Conservation (phyloP, 2,888 invertebrate genomes). For the Beris chalybata region DNA sequence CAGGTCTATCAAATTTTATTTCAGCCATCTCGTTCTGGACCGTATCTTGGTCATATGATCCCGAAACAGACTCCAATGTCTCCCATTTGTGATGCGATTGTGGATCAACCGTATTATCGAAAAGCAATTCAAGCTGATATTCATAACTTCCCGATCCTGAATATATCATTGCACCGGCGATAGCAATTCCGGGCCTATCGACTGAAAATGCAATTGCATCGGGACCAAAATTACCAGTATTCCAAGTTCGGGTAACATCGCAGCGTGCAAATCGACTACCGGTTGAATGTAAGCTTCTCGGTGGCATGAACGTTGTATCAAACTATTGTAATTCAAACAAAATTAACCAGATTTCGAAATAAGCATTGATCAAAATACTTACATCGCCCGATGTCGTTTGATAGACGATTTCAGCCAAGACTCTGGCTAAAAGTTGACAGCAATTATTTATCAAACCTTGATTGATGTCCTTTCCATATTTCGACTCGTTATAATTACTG, state of each 20-base stretch:
- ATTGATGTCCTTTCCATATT: conserved; percentile 51
- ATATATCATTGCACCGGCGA: conserved; percentile 89
- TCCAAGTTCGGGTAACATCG: conserved; percentile 91
- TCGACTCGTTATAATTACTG: conserved; percentile 54
- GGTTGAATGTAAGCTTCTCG: conserved; percentile 80
- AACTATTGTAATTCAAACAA: conserved; percentile 44
- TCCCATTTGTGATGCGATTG: conserved; percentile 76
- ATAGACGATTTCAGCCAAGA: conserved; percentile 84
- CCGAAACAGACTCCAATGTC: conserved; percentile 80
- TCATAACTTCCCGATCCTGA: conserved; percentile 87
- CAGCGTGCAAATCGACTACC: conserved; percentile 89
- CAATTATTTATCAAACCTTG: conserved; percentile 67
- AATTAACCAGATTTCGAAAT: background rate
- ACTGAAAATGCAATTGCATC: conserved; percentile 96
- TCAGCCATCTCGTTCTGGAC: conserved; percentile 87
- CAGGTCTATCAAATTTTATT: conserved; percentile 86
- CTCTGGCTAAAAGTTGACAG: conserved; percentile 77
- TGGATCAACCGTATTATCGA: conserved; percentile 65
- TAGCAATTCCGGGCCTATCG: conserved; percentile 83
- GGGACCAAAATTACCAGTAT: conserved; percentile 94
- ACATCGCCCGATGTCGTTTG: conserved; percentile 77
- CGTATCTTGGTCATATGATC: conserved; percentile 81
- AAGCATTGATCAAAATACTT: conserved; percentile 45
- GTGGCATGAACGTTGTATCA: conserved; percentile 56
- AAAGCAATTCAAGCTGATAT: conserved; percentile 87